phyloP scores from a whole-genome alignment of 2,113 vertebrate genomes.

The Spheniscus mendiculus region DNA sequence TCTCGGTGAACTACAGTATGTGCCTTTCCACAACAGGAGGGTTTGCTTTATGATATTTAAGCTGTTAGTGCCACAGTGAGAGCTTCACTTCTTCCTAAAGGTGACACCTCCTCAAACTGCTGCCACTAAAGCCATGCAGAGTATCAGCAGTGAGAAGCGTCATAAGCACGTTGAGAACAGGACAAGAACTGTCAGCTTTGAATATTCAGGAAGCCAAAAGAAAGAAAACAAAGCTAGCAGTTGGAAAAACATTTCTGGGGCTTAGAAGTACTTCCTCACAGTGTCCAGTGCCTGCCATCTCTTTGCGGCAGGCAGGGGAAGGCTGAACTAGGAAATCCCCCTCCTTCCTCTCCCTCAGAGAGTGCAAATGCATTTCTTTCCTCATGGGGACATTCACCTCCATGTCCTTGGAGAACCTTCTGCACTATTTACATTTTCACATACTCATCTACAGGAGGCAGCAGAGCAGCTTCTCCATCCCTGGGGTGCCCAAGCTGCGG shows the following conservation, averaged over 20 bases:
- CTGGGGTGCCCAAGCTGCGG: neutral
- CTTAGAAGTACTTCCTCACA: neutral
- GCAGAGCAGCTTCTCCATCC: neutral
- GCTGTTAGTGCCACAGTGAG: neutral
- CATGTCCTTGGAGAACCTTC: neutral
- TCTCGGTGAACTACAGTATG: neutral
- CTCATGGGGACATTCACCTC: neutral
- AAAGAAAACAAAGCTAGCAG: neutral
- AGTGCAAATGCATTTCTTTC: neutral
- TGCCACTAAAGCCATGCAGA: neutral
- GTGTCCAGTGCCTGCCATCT: neutral
- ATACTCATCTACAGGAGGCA: neutral
- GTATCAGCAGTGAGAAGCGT: neutral
- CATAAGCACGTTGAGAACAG: neutral
- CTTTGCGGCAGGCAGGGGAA: neutral
- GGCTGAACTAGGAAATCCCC: neutral
- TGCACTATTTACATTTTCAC: neutral
- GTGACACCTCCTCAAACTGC: neutral
- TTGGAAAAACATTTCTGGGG: neutral
- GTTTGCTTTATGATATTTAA: neutral
- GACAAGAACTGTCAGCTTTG: neutral
- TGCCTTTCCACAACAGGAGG: neutral
- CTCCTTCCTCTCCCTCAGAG: neutral
- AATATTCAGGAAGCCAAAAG: neutral
- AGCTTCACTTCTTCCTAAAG: neutral